Conservation (phyloP, 2,113 vertebrate species). For the Dasypus novemcinctus region DNA sequence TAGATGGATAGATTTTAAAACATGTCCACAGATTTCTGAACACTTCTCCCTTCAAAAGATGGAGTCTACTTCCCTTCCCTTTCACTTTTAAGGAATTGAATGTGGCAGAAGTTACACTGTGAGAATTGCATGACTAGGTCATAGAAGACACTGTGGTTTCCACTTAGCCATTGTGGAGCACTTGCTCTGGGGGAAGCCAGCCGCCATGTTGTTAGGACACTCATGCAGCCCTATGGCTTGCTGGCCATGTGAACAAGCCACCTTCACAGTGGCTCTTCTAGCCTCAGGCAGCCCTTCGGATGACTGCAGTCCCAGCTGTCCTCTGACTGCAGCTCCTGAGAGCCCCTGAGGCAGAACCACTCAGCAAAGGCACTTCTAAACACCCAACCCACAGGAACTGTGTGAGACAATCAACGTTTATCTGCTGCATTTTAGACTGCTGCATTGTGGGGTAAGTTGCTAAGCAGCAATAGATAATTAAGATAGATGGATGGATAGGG, state of each 20-base stretch:
- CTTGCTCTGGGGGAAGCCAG: no score
- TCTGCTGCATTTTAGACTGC: neutral
- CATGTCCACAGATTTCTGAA: neutral
- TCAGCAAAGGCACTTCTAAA: neutral
- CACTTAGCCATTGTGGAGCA: neutral
- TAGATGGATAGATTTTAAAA: neutral
- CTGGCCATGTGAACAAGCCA: neutral
- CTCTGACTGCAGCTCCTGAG: neutral
- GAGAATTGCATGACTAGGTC: neutral
- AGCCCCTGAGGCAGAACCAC: neutral
- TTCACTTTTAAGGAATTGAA: neutral
- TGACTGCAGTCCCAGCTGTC: neutral
- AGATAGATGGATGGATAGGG: neutral
- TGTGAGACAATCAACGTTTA: neutral
- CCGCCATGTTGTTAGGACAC: neutral
- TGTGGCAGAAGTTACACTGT: neutral
- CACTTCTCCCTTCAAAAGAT: neutral
- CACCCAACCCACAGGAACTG: neutral
- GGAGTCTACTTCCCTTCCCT: neutral
- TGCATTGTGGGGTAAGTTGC: neutral
- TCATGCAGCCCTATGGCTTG: neutral
- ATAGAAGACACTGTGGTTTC: neutral
- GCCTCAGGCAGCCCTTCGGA: neutral
- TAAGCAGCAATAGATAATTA: neutral
- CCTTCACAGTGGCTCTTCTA: neutral